Conservation (phyloP, 1,140 invertebrate genomes). For the Caenorhabditis remanei region DNA sequence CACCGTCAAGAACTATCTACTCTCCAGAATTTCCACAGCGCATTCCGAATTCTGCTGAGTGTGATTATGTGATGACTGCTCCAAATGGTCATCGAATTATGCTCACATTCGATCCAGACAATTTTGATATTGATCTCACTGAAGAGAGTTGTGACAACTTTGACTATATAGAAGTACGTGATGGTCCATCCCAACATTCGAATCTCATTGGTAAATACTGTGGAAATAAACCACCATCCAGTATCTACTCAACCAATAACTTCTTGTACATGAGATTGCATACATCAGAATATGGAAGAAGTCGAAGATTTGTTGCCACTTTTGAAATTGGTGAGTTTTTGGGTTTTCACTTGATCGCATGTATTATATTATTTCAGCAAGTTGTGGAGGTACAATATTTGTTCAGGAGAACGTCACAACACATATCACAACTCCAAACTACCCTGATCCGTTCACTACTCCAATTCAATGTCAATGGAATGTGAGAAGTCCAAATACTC, state of each 20-base stretch:
- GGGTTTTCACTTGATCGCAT: neutral
- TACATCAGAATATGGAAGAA: slow-evolving; percentile 68
- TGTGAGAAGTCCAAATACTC: slow-evolving; percentile 71
- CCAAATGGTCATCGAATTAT: slow-evolving; percentile 73
- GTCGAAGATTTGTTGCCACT: slow-evolving; percentile 71
- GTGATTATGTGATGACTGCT: slow-evolving; percentile 70
- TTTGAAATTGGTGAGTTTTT: slow-evolving; percentile 66
- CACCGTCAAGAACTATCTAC: slow-evolving; percentile 53
- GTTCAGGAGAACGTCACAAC: slow-evolving; percentile 33
- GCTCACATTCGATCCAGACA: slow-evolving; percentile 69
- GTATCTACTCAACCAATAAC: slow-evolving; percentile 73
- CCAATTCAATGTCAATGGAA: slow-evolving; percentile 72
- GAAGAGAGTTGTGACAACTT: slow-evolving; percentile 60
- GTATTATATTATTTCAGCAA: slow-evolving; percentile 64
- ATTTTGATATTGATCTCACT: slow-evolving; percentile 11
- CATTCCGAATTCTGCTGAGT: slow-evolving; percentile 72
- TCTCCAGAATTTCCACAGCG: slow-evolving; percentile 71
- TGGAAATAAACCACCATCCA: slow-evolving; percentile 66
- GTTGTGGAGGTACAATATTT: slow-evolving; percentile 73
- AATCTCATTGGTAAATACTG: slow-evolving; percentile 73
- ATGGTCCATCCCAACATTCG: slow-evolving; percentile 69
- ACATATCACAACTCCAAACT: slow-evolving; percentile 59
- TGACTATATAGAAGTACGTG: slow-evolving; percentile 74
- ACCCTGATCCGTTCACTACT: slow-evolving; percentile 59
- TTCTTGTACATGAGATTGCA: slow-evolving; percentile 71